phyloP scores from a whole-genome alignment of 2,888 invertebrate species.

The Tetranychus piercei region DNA sequence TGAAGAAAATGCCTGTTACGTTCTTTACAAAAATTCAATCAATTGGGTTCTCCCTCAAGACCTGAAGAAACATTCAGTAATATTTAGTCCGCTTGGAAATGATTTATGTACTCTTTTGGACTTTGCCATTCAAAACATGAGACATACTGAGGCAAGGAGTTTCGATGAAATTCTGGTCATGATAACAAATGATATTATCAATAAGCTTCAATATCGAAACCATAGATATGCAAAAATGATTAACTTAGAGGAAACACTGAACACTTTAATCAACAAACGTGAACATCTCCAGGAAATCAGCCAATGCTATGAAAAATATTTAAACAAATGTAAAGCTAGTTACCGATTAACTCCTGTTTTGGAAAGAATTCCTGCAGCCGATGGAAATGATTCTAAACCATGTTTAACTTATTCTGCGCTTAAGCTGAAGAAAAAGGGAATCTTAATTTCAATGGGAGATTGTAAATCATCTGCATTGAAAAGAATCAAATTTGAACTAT shows the following conservation, averaged over 20 bases:
- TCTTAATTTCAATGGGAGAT: conserved; percentile 50
- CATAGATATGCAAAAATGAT: background rate
- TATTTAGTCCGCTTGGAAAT: background rate
- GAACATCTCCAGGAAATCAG: conserved; percentile 44
- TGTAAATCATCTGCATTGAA: conserved; percentile 49
- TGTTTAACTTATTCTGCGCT: conserved; percentile 46
- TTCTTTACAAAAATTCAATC: background rate
- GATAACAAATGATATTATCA: conserved; percentile 4
- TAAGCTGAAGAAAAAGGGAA: conserved; percentile 50
- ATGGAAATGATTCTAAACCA: conserved; percentile 31
- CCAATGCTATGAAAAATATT: conserved; percentile 54
- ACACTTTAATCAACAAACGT: background rate
- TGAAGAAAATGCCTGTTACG: background rate
- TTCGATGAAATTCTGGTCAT: conserved; percentile 8
- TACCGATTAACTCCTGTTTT: conserved; percentile 39
- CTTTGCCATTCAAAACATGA: conserved; percentile 5
- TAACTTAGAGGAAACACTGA: background rate
- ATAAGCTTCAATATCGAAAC: conserved; percentile 1
- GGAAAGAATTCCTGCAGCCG: background rate
- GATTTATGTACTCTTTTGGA: conserved; percentile 2
- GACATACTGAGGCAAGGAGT: background rate
- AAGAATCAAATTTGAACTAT: conserved; percentile 54
- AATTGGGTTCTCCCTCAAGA: background rate
- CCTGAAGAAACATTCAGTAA: background rate
- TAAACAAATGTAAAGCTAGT: conserved; percentile 53